These are phyloP conservation scores for Tachysurus vachellii DNA, from an alignment of 2,113 vertebrate species.

Conservation along the genomic window DNA sequence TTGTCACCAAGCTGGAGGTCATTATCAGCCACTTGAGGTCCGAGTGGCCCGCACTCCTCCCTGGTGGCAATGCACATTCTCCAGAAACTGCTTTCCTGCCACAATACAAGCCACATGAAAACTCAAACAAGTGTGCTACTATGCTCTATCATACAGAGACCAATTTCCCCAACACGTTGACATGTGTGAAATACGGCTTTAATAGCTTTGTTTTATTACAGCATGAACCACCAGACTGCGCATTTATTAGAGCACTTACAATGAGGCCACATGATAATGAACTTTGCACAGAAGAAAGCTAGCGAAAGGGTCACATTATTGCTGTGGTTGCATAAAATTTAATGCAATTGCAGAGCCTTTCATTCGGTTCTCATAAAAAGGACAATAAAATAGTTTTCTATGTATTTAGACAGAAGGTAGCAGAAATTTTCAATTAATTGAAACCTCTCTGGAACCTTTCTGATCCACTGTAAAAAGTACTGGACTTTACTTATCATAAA, in stretches of 20 bases:
- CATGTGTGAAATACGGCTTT: slow-evolving; percentile 42
- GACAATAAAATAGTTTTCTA: background rate
- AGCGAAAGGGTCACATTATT: background rate
- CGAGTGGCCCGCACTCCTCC: slow-evolving; percentile 59
- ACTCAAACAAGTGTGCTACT: slow-evolving; percentile 52
- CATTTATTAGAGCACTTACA: slow-evolving; percentile 35
- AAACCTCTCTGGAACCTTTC: background rate
- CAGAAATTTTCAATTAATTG: background rate
- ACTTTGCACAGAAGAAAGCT: slow-evolving; percentile 15
- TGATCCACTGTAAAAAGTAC: too few relatives aligned
- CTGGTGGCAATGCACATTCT: slow-evolving; percentile 75
- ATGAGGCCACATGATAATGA: slow-evolving; percentile 18
- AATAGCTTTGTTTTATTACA: slow-evolving; percentile 49
- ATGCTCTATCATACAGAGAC: slow-evolving; percentile 35
- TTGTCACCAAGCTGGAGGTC: slow-evolving; percentile 60
- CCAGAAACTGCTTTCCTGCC: slow-evolving; percentile 81
- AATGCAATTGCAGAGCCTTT: background rate
- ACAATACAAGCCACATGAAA: slow-evolving; percentile 43
- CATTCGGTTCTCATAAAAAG: background rate
- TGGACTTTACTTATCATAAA: background rate
- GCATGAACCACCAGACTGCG: slow-evolving; percentile 37
- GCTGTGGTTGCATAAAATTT: background rate
- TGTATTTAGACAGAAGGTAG: background rate
- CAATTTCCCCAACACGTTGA: slow-evolving; percentile 29
- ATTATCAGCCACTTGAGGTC: slow-evolving; percentile 65